Conservation (phyloP, 1,140 invertebrate species). For the Sinella curviseta region DNA sequence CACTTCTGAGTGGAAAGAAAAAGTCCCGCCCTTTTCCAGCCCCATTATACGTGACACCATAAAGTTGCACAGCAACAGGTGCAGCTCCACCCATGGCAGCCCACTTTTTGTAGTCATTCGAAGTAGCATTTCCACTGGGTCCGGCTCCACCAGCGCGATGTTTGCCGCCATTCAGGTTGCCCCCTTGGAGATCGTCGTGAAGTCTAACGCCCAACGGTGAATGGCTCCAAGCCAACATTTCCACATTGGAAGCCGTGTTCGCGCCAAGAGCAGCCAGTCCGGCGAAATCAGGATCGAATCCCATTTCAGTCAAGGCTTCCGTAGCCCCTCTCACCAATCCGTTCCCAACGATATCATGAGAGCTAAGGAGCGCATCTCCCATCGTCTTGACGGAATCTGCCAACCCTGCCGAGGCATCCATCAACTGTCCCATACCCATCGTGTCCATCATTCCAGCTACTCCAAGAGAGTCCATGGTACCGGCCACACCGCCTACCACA, state of each 20-base stretch:
- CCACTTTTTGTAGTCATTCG: not conserved
- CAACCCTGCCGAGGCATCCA: not conserved
- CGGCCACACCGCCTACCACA: not conserved
- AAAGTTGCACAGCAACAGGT: not conserved
- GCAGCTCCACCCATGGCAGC: not conserved
- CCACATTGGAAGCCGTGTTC: not conserved
- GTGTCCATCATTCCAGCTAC: not conserved
- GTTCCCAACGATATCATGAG: not conserved
- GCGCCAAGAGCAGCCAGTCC: not conserved
- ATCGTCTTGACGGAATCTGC: not conserved
- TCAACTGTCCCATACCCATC: not conserved
- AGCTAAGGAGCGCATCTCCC: not conserved
- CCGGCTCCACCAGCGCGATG: too few relatives aligned
- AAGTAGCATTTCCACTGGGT: not conserved
- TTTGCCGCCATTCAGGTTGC: not conserved
- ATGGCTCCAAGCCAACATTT: not conserved
- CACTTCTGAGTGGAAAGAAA: not conserved
- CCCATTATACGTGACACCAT: not conserved
- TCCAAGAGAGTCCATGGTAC: not conserved
- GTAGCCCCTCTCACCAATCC: not conserved
- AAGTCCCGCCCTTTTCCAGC: not conserved
- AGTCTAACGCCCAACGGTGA: not conserved
- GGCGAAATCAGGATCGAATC: not conserved
- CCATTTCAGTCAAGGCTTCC: not conserved
- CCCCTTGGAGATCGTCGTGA: not conserved